Conservation (phyloP, 1,140 invertebrate species). For the Drosophila tropicalis region DNA sequence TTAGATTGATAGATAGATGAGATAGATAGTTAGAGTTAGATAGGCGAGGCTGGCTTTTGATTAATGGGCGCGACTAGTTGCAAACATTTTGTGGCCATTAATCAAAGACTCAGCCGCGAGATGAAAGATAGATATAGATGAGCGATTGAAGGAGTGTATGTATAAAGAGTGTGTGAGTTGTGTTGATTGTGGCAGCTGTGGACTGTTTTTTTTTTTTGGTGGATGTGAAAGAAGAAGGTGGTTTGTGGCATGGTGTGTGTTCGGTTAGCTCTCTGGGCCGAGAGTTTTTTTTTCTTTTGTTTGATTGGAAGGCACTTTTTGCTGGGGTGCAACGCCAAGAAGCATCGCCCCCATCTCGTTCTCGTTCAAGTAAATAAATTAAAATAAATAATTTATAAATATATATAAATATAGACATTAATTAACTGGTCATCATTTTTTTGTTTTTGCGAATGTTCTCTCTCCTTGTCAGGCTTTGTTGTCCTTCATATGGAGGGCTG, state of each 20-base stretch:
- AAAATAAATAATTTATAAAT: conserved; percentile 82
- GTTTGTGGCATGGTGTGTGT: conserved; percentile 42
- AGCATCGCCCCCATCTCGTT: conserved; percentile 59
- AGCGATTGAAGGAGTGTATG: conserved; percentile 30
- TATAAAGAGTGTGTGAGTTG: conserved; percentile 30
- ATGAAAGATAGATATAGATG: conserved; percentile 23
- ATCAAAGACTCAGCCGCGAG: conserved; percentile 64
- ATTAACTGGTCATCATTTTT: conserved; percentile 67
- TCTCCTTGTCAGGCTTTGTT: conserved; percentile 53
- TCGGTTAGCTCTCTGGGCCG: conserved; percentile 34
- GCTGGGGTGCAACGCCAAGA: conserved; percentile 23
- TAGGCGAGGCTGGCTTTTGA: conserved; percentile 54
- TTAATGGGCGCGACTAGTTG: conserved; percentile 77
- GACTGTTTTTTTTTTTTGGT: conserved; percentile 11
- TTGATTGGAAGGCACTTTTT: conserved; percentile 70
- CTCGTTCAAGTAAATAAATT: conserved; percentile 81
- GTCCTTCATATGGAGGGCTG: conserved; percentile 32
- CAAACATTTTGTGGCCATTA: conserved; percentile 67
- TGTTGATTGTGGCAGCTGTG: conserved; percentile 42
- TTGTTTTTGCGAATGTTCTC: conserved; percentile 69
- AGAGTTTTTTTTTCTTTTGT: conserved; percentile 45
- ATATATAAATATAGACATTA: conserved; percentile 78
- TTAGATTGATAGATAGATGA: conserved; percentile 36
- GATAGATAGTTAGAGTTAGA: conserved; percentile 51
- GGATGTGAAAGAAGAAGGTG: conserved; percentile 63